Conservation (phyloP, 2,797 vertebrate genomes). For the Alcedo quadribrachys region DNA sequence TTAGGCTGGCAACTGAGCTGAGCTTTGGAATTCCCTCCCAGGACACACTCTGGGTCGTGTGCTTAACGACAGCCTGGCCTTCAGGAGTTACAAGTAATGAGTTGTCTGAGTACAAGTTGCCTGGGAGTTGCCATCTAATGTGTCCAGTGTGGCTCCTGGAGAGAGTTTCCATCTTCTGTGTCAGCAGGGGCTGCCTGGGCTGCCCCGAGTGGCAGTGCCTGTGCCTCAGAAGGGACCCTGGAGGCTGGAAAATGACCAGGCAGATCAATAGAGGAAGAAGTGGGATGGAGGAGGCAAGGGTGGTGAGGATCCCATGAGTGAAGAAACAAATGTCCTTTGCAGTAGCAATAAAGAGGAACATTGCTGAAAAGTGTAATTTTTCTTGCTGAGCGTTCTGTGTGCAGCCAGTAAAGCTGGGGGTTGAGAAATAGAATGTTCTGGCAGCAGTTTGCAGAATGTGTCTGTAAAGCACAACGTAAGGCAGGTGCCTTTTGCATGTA, state of each 20-base stretch:
- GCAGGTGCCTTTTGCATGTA: not conserved
- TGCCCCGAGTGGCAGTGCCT: not conserved
- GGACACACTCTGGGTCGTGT: fast-evolving
- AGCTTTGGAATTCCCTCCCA: not conserved
- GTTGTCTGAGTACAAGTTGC: not conserved
- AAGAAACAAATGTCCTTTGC: not conserved
- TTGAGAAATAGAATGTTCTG: not conserved
- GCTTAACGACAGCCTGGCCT: not conserved
- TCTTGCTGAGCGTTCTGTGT: not conserved
- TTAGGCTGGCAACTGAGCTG: not conserved
- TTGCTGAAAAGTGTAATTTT: not conserved
- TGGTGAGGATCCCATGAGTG: fast-evolving
- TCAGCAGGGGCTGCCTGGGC: not conserved
- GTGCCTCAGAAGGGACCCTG: not conserved
- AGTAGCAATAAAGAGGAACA: not conserved
- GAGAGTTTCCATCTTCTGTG: not conserved
- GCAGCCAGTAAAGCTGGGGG: not conserved
- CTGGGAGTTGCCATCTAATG: not conserved
- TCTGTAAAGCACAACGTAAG: not conserved
- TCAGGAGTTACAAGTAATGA: not conserved
- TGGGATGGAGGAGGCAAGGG: not conserved
- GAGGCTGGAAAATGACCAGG: fast-evolving
- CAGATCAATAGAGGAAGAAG: fast-evolving
- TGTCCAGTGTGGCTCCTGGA: not conserved
- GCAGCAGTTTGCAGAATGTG: not conserved